Evolutionary conservation across 2,888 invertebrate genomes (phyloP).

Genomic region (Noctua janthina): DNA sequence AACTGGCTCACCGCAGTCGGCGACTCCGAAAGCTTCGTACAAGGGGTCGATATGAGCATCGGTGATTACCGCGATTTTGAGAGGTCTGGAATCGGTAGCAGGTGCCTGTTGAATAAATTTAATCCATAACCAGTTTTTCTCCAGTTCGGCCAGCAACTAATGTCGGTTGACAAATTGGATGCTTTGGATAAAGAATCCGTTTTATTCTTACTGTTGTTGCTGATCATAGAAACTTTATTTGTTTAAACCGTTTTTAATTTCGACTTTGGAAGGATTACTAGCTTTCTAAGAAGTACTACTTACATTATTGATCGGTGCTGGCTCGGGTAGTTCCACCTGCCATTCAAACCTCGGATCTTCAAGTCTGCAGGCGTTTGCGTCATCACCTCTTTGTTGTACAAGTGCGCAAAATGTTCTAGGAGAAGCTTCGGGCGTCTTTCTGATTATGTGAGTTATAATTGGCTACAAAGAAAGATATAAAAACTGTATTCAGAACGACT

Average conservation of each 20-base stretch:
- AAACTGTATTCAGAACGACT: neutral
- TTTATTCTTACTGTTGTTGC: neutral
- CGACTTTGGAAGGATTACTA: neutral
- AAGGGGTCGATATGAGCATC: conserved; percentile 95
- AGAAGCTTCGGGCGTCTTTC: conserved; percentile 87
- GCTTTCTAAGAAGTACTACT: conserved; percentile 43
- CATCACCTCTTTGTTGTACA: conserved; percentile 83
- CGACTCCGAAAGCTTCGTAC: conserved; percentile 92
- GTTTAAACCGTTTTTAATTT: neutral
- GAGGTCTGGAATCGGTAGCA: conserved; percentile 68
- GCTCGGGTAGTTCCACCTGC: conserved; percentile 83
- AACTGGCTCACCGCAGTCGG: conserved; percentile 93
- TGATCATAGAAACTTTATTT: neutral
- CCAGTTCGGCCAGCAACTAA: neutral
- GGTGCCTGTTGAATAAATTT: conserved; percentile 64
- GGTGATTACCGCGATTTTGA: conserved; percentile 92
- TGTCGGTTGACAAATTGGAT: neutral
- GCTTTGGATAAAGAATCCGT: neutral
- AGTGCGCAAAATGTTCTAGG: conserved; percentile 90
- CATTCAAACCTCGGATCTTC: conserved; percentile 87
- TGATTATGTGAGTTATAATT: conserved; percentile 91
- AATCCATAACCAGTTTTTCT: neutral
- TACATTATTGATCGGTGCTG: conserved; percentile 66
- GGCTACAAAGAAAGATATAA: conserved; percentile 82
- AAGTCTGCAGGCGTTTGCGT: conserved; percentile 81